Base-by-base conservation (phyloP, 2,797 vertebrate genomes). In the Danionella dracula region DNA sequence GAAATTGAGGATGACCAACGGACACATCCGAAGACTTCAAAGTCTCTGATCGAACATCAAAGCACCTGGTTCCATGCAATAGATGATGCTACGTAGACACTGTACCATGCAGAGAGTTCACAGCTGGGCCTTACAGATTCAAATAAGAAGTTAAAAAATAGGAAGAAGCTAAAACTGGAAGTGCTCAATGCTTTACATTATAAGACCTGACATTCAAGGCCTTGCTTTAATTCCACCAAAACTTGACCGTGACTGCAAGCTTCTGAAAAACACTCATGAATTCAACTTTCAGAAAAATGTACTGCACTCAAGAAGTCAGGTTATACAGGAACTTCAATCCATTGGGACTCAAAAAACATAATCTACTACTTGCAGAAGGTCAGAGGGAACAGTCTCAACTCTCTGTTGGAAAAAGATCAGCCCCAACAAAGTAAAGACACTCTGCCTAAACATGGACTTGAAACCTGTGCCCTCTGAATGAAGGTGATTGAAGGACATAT, bases 1-100 rank as follows among this genome's bases (percentile, higher is more conserved):
- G 63, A 66, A 66, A 66, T 66, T 16, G 16, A 29, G 64, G 44
- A 57, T 57, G 64, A 66, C 64, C 64, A 66, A 12, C 35, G 35
- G 42, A 66, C 9, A 6, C 4, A 2, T 40, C 48, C 6, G 2
- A 57, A 34, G 42, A 21, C 51, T 57, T 66, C 54, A 49, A 66
- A 66, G 53, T 66, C 42, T 38, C 15, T 5, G 35, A 38, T 32
- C 41, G 15, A 66, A 66, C 53, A 57, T 57, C 42, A 66, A 66
- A 38, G 63, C 1, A 2, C 1, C 0, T 10, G 29, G 40, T 27
- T 37, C 32, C 29, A 7, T 7, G 32, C 29, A 21, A 66, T 41
- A 12, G 20, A 29, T 42, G 38, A 16, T 57, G 48, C 38, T 20
- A 32, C 9, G 57, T 32, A 31, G 15, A 29, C 15, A 55, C 17